Base-by-base conservation (phyloP, 2,113 vertebrate species). In the Hippopotamus amphibius region DNA sequence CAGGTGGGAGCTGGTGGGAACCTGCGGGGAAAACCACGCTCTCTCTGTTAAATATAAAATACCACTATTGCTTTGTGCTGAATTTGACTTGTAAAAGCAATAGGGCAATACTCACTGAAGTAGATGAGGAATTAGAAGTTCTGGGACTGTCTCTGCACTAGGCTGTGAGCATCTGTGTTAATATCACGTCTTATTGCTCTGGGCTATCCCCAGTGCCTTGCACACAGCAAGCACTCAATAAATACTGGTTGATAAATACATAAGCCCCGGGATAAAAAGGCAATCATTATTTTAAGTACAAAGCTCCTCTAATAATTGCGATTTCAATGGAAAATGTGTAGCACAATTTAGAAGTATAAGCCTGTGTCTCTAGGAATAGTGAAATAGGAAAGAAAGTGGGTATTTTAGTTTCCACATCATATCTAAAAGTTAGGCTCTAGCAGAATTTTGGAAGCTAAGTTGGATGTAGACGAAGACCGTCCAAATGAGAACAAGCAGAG, bases 141-240 rank as follows among this genome's bases (percentile, higher is more conserved):
- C 6, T 1, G 59, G 68, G 41, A 41, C 16, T 24, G 17, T 8
- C 7, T 17, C 46, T 21, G 37, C 17, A 5, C 6, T 13, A 33
- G 63, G 11, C 41, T 7, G 1, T 26, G 48, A 24, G 6, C 17
- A 11, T 33, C 21, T 74, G 6, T 12, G 9, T 72, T 28, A 37
- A 17, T 26, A 24, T 24, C 33, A 5, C 0, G 5, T n/a, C 7
- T 26, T 33, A 3, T 5, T 69, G 24, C 26, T 11, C 63, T 41
- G 6, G 17, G 22, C 15, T 22, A 4, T 10, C 15, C 22, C 11
- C 21, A 21, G 30, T 11, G 2, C 16, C 17, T 19, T 13, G 1
- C 30, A n/a, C 13, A 9, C 13, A 59, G 24, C 53, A 48, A n/a
- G 2, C 41, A 30, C 16, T 63, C 37, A 26, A 1, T n/a, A 66